phyloP scores from a whole-genome alignment of 2,888 invertebrate species.

The Chrysina gloriosa region DNA sequence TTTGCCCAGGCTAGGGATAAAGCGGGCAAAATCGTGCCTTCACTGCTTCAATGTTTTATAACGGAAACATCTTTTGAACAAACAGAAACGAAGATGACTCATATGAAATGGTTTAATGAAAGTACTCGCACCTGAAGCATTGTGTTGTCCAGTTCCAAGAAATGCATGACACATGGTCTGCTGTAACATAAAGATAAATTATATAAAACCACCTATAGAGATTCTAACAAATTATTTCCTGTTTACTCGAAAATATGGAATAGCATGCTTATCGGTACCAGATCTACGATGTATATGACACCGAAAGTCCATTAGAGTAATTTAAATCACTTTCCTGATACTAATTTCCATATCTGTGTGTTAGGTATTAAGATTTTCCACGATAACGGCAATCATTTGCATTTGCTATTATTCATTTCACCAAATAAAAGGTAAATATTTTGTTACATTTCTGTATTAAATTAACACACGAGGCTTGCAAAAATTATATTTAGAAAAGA shows the following conservation, averaged over 20 bases:
- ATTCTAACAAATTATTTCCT: constrained; percentile 29
- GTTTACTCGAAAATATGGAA: constrained; percentile 27
- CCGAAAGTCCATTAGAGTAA: constrained; percentile 24
- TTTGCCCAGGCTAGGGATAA: too few relatives aligned
- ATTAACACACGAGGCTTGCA: neutral
- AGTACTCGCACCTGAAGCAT: constrained; percentile 21
- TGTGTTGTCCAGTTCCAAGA: constrained; percentile 17
- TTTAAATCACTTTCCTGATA: constrained; percentile 20
- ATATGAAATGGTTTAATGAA: constrained; percentile 17
- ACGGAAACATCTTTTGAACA: constrained; percentile 15
- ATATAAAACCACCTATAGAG: constrained; percentile 14
- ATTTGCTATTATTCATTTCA: neutral
- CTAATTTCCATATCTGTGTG: constrained; percentile 18
- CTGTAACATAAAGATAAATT: constrained; percentile 16
- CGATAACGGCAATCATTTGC: neutral
- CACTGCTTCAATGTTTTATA: constrained; percentile 20
- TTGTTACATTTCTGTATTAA: neutral
- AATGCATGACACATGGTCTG: neutral
- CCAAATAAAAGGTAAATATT: neutral
- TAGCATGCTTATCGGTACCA: constrained; percentile 17
- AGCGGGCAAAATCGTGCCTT: neutral
- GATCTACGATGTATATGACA: constrained; percentile 20
- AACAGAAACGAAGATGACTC: constrained; percentile 14
- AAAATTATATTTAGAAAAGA: too few relatives aligned
- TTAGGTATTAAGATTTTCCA: constrained; percentile 4